A percentile compares a stretch with the other conserved stretches of the same genome.
phyloP scores from a whole-genome alignment of 2,113 vertebrate genomes.

The Peromyscus maniculatus region DNA sequence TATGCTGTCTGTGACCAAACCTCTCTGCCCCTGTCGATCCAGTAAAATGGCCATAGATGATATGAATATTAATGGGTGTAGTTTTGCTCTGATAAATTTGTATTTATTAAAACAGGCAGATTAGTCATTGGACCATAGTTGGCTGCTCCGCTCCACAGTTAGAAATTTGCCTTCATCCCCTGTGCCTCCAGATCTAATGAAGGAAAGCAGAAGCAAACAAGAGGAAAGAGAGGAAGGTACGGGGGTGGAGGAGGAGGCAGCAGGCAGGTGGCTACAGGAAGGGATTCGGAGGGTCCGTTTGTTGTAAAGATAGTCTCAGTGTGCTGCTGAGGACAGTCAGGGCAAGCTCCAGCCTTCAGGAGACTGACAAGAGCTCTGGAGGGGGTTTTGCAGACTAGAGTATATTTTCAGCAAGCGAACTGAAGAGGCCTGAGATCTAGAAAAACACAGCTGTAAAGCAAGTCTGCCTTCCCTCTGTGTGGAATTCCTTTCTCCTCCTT shows the following conservation, averaged over 20 bases:
- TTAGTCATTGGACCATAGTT: background rate
- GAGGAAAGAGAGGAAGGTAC: background rate
- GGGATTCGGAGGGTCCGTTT: background rate
- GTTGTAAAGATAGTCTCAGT: slow-evolving; percentile 25
- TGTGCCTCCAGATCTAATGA: background rate
- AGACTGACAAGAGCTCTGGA: slow-evolving; percentile 42
- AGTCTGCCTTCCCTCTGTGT: slow-evolving; percentile 49
- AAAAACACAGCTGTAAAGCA: slow-evolving; percentile 71
- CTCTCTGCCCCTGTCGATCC: background rate
- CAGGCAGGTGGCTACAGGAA: background rate
- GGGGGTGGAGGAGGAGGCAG: background rate
- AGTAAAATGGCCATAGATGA: background rate
- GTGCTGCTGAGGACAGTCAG: background rate
- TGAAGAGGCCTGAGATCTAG: slow-evolving; percentile 31
- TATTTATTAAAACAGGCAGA: slow-evolving; percentile 29
- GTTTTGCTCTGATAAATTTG: slow-evolving; percentile 1
- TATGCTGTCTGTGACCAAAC: background rate
- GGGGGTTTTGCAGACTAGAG: slow-evolving; percentile 43
- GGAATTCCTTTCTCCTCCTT: slow-evolving; percentile 59
- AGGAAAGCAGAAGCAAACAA: background rate
- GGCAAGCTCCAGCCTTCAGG: slow-evolving; percentile 13
- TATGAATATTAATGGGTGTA: background rate
- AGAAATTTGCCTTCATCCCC: background rate
- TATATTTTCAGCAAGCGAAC: slow-evolving; percentile 67
- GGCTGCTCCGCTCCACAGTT: background rate